phyloP scores from a whole-genome alignment of 2,113 vertebrate genomes.

The Ctenomys sociabilis region DNA sequence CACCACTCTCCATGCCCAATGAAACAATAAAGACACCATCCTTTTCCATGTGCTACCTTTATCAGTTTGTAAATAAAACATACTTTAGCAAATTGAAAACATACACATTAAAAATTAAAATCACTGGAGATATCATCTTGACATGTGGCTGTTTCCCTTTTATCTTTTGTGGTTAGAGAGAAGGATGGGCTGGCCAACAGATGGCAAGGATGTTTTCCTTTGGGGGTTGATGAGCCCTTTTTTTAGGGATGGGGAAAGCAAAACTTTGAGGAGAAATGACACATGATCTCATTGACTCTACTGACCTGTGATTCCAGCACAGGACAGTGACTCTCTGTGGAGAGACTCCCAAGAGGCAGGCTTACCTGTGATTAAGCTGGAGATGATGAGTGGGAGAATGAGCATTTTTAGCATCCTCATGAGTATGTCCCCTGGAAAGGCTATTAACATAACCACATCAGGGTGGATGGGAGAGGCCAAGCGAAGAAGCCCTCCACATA shows the following conservation, averaged over 20 bases:
- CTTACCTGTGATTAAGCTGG: conserved; percentile 99
- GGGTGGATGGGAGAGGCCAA: conserved; percentile 94
- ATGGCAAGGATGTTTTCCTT: background rate
- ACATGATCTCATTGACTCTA: background rate
- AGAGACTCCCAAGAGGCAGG: background rate
- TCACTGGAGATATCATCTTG: background rate
- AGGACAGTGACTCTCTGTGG: fast-evolving
- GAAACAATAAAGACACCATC: conserved; percentile 13
- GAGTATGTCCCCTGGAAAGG: conserved; percentile 98
- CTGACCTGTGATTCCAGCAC: background rate
- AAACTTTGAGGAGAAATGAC: background rate
- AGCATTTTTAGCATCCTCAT: conserved; percentile 99
- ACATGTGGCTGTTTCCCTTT: background rate
- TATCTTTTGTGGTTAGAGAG: background rate
- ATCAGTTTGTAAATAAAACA: conserved; percentile 4
- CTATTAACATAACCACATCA: conserved; percentile 97
- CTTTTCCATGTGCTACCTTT: background rate
- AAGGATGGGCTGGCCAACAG: background rate
- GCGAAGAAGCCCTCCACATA: conserved; percentile 93
- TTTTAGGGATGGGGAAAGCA: background rate
- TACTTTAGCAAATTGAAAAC: background rate
- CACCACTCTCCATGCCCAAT: background rate
- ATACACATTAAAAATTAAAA: background rate
- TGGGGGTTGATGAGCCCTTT: background rate
- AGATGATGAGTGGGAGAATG: conserved; percentile 98